Conservation (phyloP, 2,797 vertebrate species). For the Sebastes taczanowskii region DNA sequence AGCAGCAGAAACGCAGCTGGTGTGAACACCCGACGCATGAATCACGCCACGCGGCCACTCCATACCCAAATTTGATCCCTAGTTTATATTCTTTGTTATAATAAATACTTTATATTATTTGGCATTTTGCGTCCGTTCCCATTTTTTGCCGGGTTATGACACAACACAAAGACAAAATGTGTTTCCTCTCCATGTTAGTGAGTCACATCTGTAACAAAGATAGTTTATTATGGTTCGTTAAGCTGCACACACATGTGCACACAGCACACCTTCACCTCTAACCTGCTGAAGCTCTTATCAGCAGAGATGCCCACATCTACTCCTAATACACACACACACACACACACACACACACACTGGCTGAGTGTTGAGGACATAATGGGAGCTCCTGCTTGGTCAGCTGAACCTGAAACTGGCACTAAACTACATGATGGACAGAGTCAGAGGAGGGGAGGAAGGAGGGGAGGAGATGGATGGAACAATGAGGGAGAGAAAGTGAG, state of each 20-base stretch:
- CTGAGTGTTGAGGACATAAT: conserved; percentile 59
- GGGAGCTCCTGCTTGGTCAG: conserved; percentile 70
- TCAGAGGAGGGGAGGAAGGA: not conserved
- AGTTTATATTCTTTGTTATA: too few species aligned
- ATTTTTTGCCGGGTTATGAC: too few species aligned
- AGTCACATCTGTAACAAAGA: not conserved
- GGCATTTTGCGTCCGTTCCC: too few species aligned
- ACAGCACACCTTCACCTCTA: not conserved
- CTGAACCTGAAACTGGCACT: conserved; percentile 76
- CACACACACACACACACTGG: conserved; percentile 3
- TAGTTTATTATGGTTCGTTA: not conserved
- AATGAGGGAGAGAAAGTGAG: too few species aligned
- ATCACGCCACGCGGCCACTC: too few species aligned
- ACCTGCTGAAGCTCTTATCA: too few species aligned
- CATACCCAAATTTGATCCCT: too few species aligned
- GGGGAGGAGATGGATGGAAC: not conserved
- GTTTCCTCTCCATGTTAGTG: too few species aligned
- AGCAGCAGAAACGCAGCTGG: too few species aligned
- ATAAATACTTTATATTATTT: too few species aligned
- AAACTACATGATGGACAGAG: conserved; percentile 52
- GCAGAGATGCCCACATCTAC: not conserved
- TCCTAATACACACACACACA: not conserved
- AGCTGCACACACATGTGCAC: not conserved
- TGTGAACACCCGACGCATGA: too few species aligned
- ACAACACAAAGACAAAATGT: too few species aligned